These are phyloP conservation scores for Meles meles DNA, from an alignment of 2,113 vertebrate species.

Conservation along the genomic window DNA sequence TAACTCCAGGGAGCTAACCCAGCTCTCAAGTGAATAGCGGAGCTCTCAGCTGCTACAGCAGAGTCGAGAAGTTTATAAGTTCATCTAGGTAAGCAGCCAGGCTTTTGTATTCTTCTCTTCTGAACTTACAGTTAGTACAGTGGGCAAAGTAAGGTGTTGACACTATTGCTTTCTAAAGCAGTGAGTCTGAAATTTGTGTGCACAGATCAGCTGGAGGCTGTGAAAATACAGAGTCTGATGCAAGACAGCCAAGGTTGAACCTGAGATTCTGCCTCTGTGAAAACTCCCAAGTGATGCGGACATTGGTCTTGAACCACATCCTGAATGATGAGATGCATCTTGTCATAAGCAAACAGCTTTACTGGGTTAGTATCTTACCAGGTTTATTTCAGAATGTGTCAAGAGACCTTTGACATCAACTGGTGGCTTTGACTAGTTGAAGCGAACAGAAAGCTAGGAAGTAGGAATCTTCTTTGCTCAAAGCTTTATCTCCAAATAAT, in stretches of 20 bases:
- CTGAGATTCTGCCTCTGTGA: neutral
- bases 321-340: neutral
- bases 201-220: neutral
- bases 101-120: neutral
- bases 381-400: neutral
- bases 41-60: neutral
- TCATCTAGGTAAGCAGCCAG: neutral
- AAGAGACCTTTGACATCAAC: neutral
- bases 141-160: neutral
- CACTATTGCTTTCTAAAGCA: neutral
- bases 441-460: neutral
- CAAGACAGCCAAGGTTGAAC: neutral
- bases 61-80: neutral
- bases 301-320: neutral
- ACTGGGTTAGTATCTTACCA: neutral
- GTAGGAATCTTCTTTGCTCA: neutral
- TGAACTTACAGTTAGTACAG: neutral
- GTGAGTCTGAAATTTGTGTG: neutral
- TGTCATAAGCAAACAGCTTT: neutral
- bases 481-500: neutral
- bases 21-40: neutral
- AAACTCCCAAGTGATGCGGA: neutral
- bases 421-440: neutral
- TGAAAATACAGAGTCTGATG: neutral
- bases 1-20: neutral